These are phyloP conservation scores for Heliangelus exortis DNA, from an alignment of 2,797 vertebrate species.

Conservation along the genomic window DNA sequence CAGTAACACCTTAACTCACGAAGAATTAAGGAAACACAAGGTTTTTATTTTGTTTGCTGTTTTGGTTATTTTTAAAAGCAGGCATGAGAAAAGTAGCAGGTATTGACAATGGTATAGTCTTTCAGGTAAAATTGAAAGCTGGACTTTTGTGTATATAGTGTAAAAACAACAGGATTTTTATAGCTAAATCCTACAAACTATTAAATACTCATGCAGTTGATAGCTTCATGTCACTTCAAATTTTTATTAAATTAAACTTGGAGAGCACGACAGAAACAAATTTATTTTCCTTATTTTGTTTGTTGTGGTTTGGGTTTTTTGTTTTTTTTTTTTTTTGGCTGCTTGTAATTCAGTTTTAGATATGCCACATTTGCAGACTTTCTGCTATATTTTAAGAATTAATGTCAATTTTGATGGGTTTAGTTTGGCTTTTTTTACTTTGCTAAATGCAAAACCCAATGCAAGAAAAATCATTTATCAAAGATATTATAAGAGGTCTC, in stretches of 20 bases:
- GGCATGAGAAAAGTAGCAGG: neutral
- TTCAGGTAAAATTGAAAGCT: neutral
- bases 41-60: neutral
- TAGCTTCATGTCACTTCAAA: neutral
- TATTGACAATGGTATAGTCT: neutral
- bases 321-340: neutral
- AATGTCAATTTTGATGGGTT: neutral
- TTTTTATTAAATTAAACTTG: neutral
- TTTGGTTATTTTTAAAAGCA: neutral
- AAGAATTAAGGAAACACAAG: neutral
- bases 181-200: neutral
- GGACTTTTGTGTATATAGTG: neutral
- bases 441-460: too few species aligned
- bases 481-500: neutral
- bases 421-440: neutral
- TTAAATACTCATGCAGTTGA: neutral
- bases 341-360: neutral
- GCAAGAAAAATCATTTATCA: neutral
- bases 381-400: neutral
- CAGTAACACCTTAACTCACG: neutral
- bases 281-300: neutral
- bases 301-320: neutral
- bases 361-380: neutral
- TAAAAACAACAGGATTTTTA: neutral
- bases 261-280: neutral